phyloP scores from a whole-genome alignment of 2,888 invertebrate genomes.

The Coecobrya sp. region DNA sequence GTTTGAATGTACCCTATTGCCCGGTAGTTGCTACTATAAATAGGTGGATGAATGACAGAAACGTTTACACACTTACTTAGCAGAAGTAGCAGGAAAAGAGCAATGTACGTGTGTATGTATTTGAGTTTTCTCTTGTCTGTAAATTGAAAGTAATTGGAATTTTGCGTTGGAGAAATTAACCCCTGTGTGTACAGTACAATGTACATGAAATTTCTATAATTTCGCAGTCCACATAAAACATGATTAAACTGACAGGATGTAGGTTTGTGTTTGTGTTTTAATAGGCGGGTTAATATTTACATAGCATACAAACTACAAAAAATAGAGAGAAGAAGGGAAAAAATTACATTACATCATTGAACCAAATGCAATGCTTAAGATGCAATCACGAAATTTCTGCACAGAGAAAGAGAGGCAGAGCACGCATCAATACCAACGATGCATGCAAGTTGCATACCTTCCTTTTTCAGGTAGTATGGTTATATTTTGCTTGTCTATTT shows the following conservation, averaged over 20 bases:
- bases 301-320: slow-evolving; percentile 38
- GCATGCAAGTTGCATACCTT: slow-evolving; percentile 56
- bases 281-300: slow-evolving; percentile 70
- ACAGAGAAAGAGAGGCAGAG: not conserved
- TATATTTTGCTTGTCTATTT: slow-evolving; percentile 10
- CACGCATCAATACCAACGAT: not conserved
- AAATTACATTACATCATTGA: slow-evolving; percentile 5
- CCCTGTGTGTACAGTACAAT: not conserved
- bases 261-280: slow-evolving; percentile 54
- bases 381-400: slow-evolving; percentile 51
- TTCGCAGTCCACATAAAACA: slow-evolving; percentile 47
- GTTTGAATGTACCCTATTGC: not conserved
- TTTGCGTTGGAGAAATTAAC: slow-evolving; percentile 82
- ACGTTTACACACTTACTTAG: not conserved
- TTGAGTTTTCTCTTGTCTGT: not conserved
- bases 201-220: not conserved
- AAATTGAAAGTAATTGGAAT: slow-evolving; percentile 85
- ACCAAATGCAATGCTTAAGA: slow-evolving; percentile 7
- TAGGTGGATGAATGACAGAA: no score
- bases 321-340: not conserved
- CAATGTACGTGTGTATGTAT: not conserved
- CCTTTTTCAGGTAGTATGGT: slow-evolving; percentile 55
- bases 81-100: not conserved
- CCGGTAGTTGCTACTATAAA: not conserved
- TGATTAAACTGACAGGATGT: slow-evolving; percentile 75